Percentiles rank a stretch among this genome's conserved stretches.
phyloP scores from a whole-genome alignment of 2,888 invertebrate species.

The Cataglyphis livida region DNA sequence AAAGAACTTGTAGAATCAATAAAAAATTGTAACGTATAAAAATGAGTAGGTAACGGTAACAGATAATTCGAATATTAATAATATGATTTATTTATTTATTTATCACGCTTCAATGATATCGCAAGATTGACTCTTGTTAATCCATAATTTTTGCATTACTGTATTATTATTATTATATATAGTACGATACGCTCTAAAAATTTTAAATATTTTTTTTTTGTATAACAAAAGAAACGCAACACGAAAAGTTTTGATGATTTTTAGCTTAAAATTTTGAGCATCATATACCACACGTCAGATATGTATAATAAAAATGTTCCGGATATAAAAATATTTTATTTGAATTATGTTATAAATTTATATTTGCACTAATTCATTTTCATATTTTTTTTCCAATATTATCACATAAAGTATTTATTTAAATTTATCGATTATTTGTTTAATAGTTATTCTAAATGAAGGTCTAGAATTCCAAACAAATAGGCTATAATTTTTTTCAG shows the following conservation, averaged over 20 bases:
- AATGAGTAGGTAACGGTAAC: background rate
- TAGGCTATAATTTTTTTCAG: background rate
- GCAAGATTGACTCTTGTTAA: background rate
- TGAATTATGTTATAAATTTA: background rate
- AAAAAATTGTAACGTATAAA: background rate
- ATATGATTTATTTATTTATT: background rate
- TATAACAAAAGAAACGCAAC: background rate
- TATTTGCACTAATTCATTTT: background rate
- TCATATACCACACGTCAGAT: background rate
- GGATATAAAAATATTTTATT: background rate
- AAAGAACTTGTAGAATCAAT: background rate
- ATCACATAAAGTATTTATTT: background rate
- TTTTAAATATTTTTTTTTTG: background rate
- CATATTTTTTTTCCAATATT: background rate
- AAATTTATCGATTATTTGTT: background rate
- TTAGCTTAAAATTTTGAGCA: background rate
- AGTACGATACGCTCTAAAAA: background rate
- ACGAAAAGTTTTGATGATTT: background rate
- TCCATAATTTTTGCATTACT: background rate
- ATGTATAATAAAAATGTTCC: background rate
- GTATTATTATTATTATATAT: background rate
- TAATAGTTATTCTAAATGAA: background rate
- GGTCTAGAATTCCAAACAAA: background rate
- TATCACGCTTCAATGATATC: background rate
- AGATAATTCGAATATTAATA: background rate